Base-by-base conservation (phyloP, 1,140 invertebrate species). In the Oncopeltus fasciatus region DNA sequence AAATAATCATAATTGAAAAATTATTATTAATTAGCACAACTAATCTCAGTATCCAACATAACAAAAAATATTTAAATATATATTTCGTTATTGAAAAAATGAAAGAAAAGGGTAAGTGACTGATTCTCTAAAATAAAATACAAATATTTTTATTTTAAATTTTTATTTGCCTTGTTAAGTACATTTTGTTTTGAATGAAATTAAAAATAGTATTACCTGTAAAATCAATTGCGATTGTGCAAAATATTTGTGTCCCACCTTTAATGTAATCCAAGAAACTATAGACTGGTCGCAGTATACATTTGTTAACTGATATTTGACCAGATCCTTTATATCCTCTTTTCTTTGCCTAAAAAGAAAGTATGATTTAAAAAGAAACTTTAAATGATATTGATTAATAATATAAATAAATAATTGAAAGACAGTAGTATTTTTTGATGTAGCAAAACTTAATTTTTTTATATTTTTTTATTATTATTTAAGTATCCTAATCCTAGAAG, bases 151-250 rank as follows among this genome's bases (percentile, higher is more conserved):
- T 38, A 8, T 38, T 38, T 38, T 38, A 38, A 38, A 38, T 38
- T 14, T 38, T 38, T 38, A 38, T 38, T 38, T 38, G 31, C 5
- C 31, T 14, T 38, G 5, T 14, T 38, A 38, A 38, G 31, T 8
- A 8, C 31, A 38, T 8, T 8, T 38, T 8, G 5, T 38, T 38
- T 8, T 38, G 5, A 38, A 8, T 38, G 18, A 33, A 57, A 43
- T 49, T 59, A 31, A 27, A 63, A 56, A 60, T 38, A 43, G 47
- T 38, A 49, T 31, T 29, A 62, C 71, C 70, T 56, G 71, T 72
- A 46, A 86, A 86, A 71, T 86, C 84, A 61, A 86, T 78, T 28
- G 81, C 80, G 65, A 78, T 71, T 20, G 74, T 74, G 64, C 74
- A 77, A 68, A 76, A 74, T 24, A 78, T 70, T 59, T 76, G 72